These are phyloP conservation scores for Andinoacara biseriatus DNA, from an alignment of 2,113 vertebrate genomes.

Conservation along the genomic window DNA sequence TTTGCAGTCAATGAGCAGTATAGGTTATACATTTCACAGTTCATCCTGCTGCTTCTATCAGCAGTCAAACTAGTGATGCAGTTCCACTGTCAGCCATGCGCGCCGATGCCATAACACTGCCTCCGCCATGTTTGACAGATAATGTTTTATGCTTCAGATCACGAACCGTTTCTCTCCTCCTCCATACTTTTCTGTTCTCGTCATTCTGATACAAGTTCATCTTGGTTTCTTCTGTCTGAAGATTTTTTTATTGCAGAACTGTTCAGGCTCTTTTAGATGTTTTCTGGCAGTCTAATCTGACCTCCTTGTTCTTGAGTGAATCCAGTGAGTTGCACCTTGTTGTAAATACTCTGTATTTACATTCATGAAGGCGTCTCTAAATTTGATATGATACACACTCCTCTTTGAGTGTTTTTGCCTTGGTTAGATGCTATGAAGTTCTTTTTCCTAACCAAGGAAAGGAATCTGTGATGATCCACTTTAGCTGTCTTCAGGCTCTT, in stretches of 20 bases:
- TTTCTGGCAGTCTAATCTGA: not conserved
- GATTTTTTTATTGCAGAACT: no score
- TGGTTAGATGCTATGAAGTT: no score
- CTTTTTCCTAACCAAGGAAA: no score
- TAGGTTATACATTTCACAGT: no score
- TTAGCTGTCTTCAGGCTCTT: no score
- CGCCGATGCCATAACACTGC: not conserved
- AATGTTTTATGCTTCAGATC: not conserved
- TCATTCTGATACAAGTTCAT: not conserved
- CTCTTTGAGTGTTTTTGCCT: no score
- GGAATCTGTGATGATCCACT: no score
- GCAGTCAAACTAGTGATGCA: not conserved
- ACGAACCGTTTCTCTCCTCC: not conserved
- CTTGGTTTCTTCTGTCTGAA: not conserved
- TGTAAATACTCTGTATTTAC: no score
- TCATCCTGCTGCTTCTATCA: not conserved
- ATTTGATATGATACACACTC: no score
- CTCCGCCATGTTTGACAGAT: not conserved
- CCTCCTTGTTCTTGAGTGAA: not conserved
- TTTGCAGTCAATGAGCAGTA: not conserved
- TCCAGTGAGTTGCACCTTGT: not conserved
- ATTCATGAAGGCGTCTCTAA: not conserved
- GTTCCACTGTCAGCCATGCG: not conserved
- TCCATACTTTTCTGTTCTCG: not conserved
- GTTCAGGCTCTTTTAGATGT: not conserved